Base-by-base conservation (phyloP, 2,888 invertebrate genomes). In the Digitonthophagus gazella region DNA sequence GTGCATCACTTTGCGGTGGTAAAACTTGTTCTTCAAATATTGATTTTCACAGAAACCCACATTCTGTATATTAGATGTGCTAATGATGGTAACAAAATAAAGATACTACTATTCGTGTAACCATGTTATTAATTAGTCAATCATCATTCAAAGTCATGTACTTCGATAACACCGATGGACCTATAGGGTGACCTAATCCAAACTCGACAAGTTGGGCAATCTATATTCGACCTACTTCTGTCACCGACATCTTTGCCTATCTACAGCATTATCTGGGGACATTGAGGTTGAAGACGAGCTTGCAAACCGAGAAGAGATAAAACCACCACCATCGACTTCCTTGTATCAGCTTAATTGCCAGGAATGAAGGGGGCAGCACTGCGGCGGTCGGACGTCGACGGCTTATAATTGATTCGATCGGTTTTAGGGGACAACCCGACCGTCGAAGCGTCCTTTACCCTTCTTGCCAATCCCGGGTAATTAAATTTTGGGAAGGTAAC, bases 1-100 rank as follows among this genome's bases (percentile, higher is more conserved):
- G 73, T 14, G 71, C 71, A 6, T 15, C 68, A 3, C 19, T 72
- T 19, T 74, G 73, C 64, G 67, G 67, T 16, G 65, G 64, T 15
- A 55, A 55, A 15, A 44, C 63, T 1, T 58, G 67, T 44, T 44
- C 28, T 44, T 44, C 28, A 44, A 44, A 44, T 5, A 44, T 44
- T 44, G 11, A 44, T 44, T 44, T 44, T 44, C 28, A 44, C 11
- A 44, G 28, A 11, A 44, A 44, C 3, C 28, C 28, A 44, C 28
- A 8, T 44, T 6, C 28, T 44, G 3, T 44, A 44, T 44, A 44
- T 44, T 22, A 22, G 22, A 22, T 6, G 22, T 22, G 6, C 22
- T 4, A 11, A 44, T 44, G 28, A 44, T 44, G 28, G 11, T 44
- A 8, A 44, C 11, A 44, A 44, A 44, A 44, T 44, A 44, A 44